A percentile compares a stretch with the other conserved stretches of the same genome.
Conservation (phyloP, 1,140 invertebrate genomes). For the Habropoda laboriosa region DNA sequence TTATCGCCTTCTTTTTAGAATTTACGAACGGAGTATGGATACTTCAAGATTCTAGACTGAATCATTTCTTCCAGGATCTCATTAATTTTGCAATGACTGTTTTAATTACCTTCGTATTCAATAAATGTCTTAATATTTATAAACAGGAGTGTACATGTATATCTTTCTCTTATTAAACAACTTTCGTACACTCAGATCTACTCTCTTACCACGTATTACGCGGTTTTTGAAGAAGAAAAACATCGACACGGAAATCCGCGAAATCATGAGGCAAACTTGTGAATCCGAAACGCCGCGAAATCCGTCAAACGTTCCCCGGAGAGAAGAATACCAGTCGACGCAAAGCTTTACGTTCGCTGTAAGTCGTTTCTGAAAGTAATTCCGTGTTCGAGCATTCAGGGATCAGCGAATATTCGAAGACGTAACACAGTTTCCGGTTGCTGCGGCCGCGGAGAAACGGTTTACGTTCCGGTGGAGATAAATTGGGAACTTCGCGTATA, state of each 20-base stretch:
- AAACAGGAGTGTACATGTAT: too few relatives aligned
- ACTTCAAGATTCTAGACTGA: too few relatives aligned
- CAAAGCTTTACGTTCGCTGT: background rate
- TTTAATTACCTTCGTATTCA: too few relatives aligned
- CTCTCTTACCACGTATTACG: background rate
- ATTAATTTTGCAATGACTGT: too few relatives aligned
- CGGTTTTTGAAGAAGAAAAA: background rate
- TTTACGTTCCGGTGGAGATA: slow-evolving; percentile 11
- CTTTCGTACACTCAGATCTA: too few relatives aligned
- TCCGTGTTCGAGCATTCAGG: background rate
- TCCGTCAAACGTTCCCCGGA: background rate
- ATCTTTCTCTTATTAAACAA: background rate
- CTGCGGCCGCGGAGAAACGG: background rate
- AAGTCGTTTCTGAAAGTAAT: background rate
- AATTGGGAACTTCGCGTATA: slow-evolving; percentile 8
- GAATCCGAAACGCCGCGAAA: background rate
- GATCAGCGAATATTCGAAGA: background rate
- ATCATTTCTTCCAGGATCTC: too few relatives aligned
- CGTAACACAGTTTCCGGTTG: background rate
- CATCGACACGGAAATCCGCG: too few relatives aligned
- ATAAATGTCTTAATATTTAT: too few relatives aligned
- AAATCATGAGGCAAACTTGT: background rate
- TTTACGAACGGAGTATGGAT: too few relatives aligned
- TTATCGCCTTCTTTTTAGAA: too few relatives aligned
- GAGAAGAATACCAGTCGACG: background rate